Conservation (phyloP, 2,113 vertebrate species). For the Cariama cristata region DNA sequence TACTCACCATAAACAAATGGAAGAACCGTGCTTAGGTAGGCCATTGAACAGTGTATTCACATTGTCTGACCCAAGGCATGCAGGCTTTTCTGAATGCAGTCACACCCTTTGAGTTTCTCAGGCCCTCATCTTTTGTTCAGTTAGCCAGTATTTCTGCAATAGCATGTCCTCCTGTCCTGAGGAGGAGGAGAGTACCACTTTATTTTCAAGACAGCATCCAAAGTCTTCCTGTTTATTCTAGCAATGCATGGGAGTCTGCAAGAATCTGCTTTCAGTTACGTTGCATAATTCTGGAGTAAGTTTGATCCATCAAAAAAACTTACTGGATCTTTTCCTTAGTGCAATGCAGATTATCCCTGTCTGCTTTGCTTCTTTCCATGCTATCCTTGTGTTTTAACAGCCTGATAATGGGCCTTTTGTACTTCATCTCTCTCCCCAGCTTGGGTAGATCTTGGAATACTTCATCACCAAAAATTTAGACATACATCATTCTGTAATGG, state of each 20-base stretch:
- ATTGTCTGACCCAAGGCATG: not conserved
- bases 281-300: not conserved
- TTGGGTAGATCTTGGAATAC: not conserved
- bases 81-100: not conserved
- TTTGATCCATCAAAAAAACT: not conserved
- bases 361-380: not conserved
- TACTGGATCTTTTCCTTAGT: not conserved
- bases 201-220: not conserved
- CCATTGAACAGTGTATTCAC: not conserved
- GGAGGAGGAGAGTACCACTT: not conserved
- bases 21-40: not conserved
- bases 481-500: not conserved
- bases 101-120: not conserved
- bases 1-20: not conserved
- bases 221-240: not conserved
- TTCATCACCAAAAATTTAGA: not conserved
- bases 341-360: not conserved
- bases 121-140: not conserved
- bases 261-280: not conserved
- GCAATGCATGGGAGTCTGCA: not conserved
- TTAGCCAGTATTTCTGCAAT: not conserved
- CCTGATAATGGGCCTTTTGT: not conserved
- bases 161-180: not conserved
- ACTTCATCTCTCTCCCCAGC: not conserved
- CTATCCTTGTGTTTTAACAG: not conserved